Evolutionary conservation across 2,797 vertebrate species (phyloP).

Genomic region (Leptodactylus fallax): DNA sequence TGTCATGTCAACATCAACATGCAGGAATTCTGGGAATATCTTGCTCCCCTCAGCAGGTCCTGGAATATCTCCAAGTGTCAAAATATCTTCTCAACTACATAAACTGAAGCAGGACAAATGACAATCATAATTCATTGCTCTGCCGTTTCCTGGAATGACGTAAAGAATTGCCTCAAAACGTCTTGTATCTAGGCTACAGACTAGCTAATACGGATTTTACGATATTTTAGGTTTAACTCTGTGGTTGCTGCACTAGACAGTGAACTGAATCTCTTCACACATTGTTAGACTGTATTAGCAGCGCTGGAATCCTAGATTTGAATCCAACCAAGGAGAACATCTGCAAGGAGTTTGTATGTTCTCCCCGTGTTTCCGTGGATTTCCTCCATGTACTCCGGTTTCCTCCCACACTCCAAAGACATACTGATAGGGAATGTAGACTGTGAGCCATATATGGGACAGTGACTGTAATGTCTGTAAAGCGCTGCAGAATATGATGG

Average conservation of each 20-base stretch:
- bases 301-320: too few relatives aligned
- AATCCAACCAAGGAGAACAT: too few relatives aligned
- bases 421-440: too few relatives aligned
- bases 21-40: slow-evolving; percentile 50
- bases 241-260: background rate
- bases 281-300: background rate
- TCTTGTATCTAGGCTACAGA: slow-evolving; percentile 23
- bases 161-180: background rate
- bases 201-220: background rate
- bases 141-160: slow-evolving; percentile 1
- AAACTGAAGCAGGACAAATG: slow-evolving; percentile 44
- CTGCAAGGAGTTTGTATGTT: too few relatives aligned
- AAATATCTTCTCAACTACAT: slow-evolving; percentile 47
- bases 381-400: too few relatives aligned
- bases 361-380: too few relatives aligned
- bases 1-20: slow-evolving; percentile 17
- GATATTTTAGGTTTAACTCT: background rate
- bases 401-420: too few relatives aligned
- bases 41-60: slow-evolving; percentile 33
- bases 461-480: too few relatives aligned
- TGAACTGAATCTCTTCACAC: background rate
- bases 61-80: slow-evolving; percentile 40
- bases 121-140: slow-evolving; percentile 25
- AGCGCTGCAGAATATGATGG: too few relatives aligned
- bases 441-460: too few relatives aligned